phyloP scores from a whole-genome alignment of 1,140 invertebrate species.

The Drosophila pandora region DNA sequence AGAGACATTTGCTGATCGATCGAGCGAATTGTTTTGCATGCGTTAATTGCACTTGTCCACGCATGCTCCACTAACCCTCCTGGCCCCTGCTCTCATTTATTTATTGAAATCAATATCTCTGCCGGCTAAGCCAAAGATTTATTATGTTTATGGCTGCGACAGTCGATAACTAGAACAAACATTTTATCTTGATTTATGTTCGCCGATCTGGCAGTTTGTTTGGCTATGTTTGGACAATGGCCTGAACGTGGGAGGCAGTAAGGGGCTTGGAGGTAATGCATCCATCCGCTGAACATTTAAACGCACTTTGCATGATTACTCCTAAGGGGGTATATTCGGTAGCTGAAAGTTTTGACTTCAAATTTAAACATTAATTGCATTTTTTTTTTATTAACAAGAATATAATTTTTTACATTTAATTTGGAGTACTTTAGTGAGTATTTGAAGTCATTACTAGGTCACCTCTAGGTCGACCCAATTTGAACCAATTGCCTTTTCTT shows the following conservation, averaged over 20 bases:
- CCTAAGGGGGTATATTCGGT: background rate
- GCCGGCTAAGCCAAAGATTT: conserved; percentile 31
- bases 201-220: conserved; percentile 49
- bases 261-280: conserved; percentile 1
- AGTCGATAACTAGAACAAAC: conserved; percentile 69
- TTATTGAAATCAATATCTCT: conserved; percentile 24
- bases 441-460: background rate
- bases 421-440: background rate
- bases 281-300: conserved; percentile 54
- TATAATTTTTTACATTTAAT: background rate
- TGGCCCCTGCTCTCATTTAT: background rate
- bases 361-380: background rate
- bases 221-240: conserved; percentile 77
- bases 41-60: conserved; percentile 76
- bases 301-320: conserved; percentile 56
- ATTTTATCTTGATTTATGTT: conserved; percentile 75
- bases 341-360: too few relatives aligned
- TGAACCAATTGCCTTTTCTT: background rate
- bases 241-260: conserved; percentile 19
- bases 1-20: conserved; percentile 40
- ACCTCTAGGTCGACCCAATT: conserved; percentile 28
- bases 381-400: background rate
- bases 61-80: conserved; percentile 29
- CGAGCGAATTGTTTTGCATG: conserved; percentile 42
- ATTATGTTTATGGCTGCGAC: conserved; percentile 35